phyloP scores from a whole-genome alignment of 2,888 invertebrate species.

The Noctua janthina region DNA sequence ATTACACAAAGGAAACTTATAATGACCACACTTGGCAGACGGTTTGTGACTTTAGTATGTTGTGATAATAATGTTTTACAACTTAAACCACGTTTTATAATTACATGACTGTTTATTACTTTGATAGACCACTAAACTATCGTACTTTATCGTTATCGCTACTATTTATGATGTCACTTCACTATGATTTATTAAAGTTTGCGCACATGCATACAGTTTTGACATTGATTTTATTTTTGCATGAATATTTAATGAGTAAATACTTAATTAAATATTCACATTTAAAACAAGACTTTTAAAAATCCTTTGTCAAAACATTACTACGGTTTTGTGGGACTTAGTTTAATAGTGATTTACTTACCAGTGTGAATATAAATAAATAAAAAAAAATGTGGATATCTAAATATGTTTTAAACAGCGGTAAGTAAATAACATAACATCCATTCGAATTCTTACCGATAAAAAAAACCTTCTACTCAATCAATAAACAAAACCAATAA shows the following conservation, averaged over 20 bases:
- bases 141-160: conserved; percentile 7
- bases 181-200: conserved; percentile 10
- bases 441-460: not conserved
- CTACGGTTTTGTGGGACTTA: too few species aligned
- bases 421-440: not conserved
- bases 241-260: not conserved
- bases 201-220: not conserved
- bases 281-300: not conserved
- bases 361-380: too few species aligned
- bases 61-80: not conserved
- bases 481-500: not conserved
- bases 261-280: not conserved
- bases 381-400: not conserved
- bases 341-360: too few species aligned
- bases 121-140: not conserved
- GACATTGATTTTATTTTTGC: not conserved
- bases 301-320: not conserved
- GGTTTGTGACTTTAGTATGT: not conserved
- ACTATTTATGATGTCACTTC: conserved; percentile 24
- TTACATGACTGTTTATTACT: conserved; percentile 11
- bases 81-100: conserved; percentile 1
- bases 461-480: conserved; percentile 4
- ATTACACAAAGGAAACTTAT: not conserved
- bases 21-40: not conserved
- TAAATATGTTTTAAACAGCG: not conserved